phyloP scores from a whole-genome alignment of 2,888 invertebrate species.

The Tetranychus piercei region DNA sequence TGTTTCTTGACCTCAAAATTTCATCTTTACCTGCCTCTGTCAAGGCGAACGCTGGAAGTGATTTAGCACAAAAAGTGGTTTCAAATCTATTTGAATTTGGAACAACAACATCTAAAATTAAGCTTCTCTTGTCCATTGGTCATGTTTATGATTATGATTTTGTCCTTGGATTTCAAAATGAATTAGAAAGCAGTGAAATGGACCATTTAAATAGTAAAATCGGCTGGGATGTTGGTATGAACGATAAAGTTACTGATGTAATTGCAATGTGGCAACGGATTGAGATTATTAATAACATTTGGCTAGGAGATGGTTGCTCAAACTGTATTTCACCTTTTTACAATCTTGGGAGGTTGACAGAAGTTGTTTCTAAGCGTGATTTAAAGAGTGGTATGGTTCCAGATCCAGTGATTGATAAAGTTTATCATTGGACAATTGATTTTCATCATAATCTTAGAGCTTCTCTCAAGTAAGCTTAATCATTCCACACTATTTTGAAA shows the following conservation, averaged over 20 bases:
- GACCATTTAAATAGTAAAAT: constrained; percentile 15
- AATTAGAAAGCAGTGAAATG: constrained; percentile 21
- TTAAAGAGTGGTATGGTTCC: constrained; percentile 14
- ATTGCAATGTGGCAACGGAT: constrained; percentile 24
- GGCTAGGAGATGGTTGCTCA: constrained; percentile 28
- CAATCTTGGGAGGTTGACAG: constrained; percentile 24
- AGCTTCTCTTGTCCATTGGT: constrained; percentile 25
- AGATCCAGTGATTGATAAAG: constrained; percentile 23
- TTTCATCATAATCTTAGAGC: constrained; percentile 23
- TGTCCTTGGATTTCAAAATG: constrained; percentile 24
- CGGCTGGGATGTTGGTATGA: constrained; percentile 28
- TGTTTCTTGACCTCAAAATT: constrained; percentile 27
- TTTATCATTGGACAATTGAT: constrained; percentile 28
- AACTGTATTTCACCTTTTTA: constrained; percentile 27
- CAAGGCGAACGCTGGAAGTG: constrained; percentile 26
- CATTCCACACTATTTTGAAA: no score
- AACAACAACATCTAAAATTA: constrained; percentile 4
- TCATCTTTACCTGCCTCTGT: constrained; percentile 19
- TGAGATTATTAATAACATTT: constrained; percentile 24
- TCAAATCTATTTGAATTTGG: constrained; percentile 22
- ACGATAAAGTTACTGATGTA: constrained; percentile 24
- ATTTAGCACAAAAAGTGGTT: constrained; percentile 25
- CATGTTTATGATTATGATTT: constrained; percentile 26
- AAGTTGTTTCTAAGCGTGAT: constrained; percentile 24
- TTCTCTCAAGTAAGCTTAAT: constrained; percentile 21